These are phyloP conservation scores for Microcebus jonahi DNA, from an alignment of 2,113 vertebrate genomes.

Conservation along the genomic window DNA sequence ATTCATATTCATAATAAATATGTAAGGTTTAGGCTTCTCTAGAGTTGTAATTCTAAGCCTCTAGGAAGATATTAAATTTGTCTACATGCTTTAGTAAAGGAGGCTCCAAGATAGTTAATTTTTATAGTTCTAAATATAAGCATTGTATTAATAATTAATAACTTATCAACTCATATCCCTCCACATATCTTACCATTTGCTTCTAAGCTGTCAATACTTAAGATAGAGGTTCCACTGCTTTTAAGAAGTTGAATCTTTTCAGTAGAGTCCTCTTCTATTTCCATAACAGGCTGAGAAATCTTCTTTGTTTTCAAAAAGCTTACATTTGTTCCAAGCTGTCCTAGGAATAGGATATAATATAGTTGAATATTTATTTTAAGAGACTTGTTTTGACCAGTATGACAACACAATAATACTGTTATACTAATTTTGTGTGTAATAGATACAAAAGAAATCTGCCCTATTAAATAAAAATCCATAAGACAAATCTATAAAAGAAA, in stretches of 20 bases:
- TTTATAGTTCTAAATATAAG: slow-evolving; percentile 4
- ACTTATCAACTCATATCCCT: neutral
- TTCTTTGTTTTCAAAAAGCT: slow-evolving; percentile 88
- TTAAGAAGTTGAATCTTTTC: slow-evolving; percentile 78
- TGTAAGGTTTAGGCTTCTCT: neutral
- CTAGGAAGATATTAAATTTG: neutral
- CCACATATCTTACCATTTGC: slow-evolving; percentile 87
- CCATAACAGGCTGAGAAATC: slow-evolving; percentile 80
- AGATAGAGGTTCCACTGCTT: slow-evolving; percentile 67
- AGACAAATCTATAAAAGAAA: slow-evolving; percentile 42
- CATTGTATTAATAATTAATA: neutral
- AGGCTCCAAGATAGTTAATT: neutral
- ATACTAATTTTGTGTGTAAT: neutral
- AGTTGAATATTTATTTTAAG: slow-evolving; percentile 13
- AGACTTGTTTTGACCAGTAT: slow-evolving; percentile 18
- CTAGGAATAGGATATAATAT: slow-evolving; percentile 75
- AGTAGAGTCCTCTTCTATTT: slow-evolving; percentile 80
- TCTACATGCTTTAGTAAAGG: neutral
- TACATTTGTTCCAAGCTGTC: slow-evolving; percentile 76
- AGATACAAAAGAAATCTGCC: slow-evolving; percentile 37
- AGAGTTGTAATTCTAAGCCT: neutral
- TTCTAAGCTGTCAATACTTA: slow-evolving; percentile 88
- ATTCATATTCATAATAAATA: neutral
- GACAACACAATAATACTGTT: neutral
- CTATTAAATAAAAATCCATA: slow-evolving; percentile 38